Evolutionary conservation across 2,797 vertebrate genomes (phyloP).

Genomic region (Melanogrammus aeglefinus): DNA sequence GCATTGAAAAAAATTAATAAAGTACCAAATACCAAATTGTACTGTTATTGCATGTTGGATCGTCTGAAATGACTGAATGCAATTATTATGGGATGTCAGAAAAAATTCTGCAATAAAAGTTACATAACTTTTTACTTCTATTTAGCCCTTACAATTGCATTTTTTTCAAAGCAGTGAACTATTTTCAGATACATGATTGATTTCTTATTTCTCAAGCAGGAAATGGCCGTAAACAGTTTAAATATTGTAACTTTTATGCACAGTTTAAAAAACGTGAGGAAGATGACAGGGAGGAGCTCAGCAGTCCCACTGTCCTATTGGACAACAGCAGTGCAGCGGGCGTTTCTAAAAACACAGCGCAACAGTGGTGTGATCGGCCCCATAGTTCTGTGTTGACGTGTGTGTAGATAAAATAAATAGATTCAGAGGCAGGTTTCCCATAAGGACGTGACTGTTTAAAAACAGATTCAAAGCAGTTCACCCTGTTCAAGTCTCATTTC

Average conservation of each 20-base stretch:
- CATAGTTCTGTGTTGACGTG: not conserved
- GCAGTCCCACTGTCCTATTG: too few species aligned
- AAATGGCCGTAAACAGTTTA: not conserved
- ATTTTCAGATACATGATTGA: not conserved
- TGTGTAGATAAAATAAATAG: not conserved
- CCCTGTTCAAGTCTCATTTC: not conserved
- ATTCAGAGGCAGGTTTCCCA: not conserved
- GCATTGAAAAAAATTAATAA: not conserved
- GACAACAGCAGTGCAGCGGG: not conserved
- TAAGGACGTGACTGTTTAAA: constrained; percentile 1
- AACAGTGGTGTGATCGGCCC: not conserved
- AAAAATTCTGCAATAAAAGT: not conserved
- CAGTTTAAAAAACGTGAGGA: not conserved
- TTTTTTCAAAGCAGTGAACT: not conserved
- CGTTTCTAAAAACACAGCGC: too few species aligned
- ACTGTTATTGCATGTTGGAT: not conserved
- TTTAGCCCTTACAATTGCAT: not conserved
- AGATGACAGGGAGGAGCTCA: too few species aligned
- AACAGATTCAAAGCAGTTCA: constrained; percentile 2
- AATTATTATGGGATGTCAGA: not conserved
- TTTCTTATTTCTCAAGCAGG: not conserved
- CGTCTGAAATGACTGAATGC: not conserved
- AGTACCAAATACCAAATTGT: not conserved
- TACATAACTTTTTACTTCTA: not conserved
- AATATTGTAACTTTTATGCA: not conserved